These are phyloP conservation scores for Cebidichthys violaceus DNA, from an alignment of 2,113 vertebrate species.

Conservation along the genomic window DNA sequence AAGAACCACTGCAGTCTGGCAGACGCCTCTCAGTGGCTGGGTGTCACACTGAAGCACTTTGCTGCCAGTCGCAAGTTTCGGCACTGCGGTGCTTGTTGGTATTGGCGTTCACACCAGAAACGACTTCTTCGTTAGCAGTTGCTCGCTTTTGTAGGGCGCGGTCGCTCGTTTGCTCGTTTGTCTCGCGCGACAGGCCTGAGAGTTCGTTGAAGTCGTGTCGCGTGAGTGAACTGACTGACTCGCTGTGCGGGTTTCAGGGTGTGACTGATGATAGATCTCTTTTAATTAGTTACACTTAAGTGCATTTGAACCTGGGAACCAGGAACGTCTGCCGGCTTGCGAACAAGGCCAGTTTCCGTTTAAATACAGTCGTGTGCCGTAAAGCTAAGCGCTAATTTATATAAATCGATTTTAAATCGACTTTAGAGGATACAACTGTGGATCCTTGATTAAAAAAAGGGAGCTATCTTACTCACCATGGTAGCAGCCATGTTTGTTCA, in stretches of 20 bases:
- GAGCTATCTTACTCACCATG: not conserved
- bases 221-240: not conserved
- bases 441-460: not conserved
- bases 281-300: not conserved
- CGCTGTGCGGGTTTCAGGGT: not conserved
- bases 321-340: not conserved
- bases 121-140: not conserved
- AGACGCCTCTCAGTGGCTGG: conserved; percentile 33
- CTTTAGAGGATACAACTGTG: not conserved
- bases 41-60: conserved; percentile 45
- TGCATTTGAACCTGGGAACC: conserved; percentile 1
- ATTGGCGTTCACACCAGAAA: conserved; percentile 54
- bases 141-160: conserved; percentile 31
- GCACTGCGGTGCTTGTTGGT: conserved; percentile 24
- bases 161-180: not conserved
- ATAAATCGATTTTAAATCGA: not conserved
- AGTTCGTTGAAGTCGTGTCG: not conserved
- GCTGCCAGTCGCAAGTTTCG: conserved; percentile 37
- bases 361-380: not conserved
- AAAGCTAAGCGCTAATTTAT: not conserved
- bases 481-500: not conserved
- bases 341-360: not conserved
- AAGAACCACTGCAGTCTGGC: conserved; percentile 28
- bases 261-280: conserved; percentile 1
- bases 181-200: not conserved